These are phyloP conservation scores for Pseudeuparius sepicola DNA, from an alignment of 2,888 invertebrate species.

Conservation along the genomic window DNA sequence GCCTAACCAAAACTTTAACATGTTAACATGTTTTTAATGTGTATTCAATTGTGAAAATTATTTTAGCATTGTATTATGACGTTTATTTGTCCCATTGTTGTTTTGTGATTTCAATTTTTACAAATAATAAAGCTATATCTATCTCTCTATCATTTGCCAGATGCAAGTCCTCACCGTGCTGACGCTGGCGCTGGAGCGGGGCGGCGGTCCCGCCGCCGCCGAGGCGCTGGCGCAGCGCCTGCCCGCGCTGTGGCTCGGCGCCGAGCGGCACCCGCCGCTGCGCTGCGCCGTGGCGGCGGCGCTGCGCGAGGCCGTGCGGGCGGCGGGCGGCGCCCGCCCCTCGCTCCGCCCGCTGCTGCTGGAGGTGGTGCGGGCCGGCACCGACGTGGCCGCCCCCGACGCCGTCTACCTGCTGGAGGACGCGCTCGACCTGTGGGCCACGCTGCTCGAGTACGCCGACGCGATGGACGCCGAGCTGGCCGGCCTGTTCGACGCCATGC, in stretches of 20 bases:
- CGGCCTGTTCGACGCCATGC: constrained; percentile 63
- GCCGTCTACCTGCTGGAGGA: constrained; percentile 90
- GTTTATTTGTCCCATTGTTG: no score
- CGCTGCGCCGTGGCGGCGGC: constrained; percentile 84
- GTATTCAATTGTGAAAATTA: no score
- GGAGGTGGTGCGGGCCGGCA: constrained; percentile 61
- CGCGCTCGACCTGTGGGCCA: constrained; percentile 82
- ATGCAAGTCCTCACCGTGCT: constrained; percentile 87
- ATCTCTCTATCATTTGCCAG: no score
- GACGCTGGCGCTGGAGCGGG: constrained; percentile 80
- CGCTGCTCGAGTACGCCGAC: constrained; percentile 68
- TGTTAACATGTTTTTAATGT: no score
- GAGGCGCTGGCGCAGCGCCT: constrained; percentile 70
- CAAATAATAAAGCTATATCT: no score
- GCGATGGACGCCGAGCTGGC: constrained; percentile 55
- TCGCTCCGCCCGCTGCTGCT: constrained; percentile 54
- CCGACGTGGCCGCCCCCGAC: constrained; percentile 65
- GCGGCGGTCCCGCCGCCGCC: constrained; percentile 62
- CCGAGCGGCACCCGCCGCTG: constrained; percentile 80
- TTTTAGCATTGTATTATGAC: no score
- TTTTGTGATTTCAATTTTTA: no score
- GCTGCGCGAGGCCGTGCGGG: constrained; percentile 76
- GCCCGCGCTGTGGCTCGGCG: constrained; percentile 81
- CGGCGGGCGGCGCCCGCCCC: constrained; percentile 42
- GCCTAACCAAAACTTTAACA: no score